Conservation (phyloP, 1,140 invertebrate species). For the Scaptomyza montana region DNA sequence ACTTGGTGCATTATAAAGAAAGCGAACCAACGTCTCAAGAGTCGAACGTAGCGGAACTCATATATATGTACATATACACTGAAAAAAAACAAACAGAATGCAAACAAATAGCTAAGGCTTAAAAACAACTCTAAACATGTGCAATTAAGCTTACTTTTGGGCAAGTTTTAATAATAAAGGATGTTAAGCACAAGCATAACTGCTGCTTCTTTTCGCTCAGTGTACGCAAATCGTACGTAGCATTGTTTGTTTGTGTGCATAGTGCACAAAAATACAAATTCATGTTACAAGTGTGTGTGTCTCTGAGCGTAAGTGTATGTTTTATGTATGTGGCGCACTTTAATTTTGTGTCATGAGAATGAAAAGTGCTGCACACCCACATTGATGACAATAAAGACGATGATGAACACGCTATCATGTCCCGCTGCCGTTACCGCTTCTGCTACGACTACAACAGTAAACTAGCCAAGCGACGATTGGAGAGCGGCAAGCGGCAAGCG, state of each 20-base stretch:
- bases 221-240: neutral
- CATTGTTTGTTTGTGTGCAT: neutral
- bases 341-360: conserved; percentile 65
- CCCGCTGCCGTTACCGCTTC: neutral
- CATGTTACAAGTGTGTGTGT: conserved; percentile 6
- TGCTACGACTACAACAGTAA: too few relatives aligned
- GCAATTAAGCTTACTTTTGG: too few relatives aligned
- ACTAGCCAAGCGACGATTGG: too few relatives aligned
- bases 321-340: conserved; percentile 41
- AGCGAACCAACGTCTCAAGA: conserved; percentile 5
- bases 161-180: too few relatives aligned
- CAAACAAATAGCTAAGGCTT: neutral
- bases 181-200: too few relatives aligned
- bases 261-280: conserved; percentile 1
- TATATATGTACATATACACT: neutral
- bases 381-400: conserved; percentile 12
- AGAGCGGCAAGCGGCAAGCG: conserved; percentile 1
- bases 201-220: neutral
- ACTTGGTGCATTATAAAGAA: conserved; percentile 23
- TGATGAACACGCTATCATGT: conserved; percentile 35
- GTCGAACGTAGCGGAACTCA: neutral
- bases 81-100: neutral
- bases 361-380: conserved; percentile 43
- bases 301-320: conserved; percentile 8
- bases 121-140: too few relatives aligned